phyloP scores from a whole-genome alignment of 2,113 vertebrate species.

The Hippocampus mohnikei region DNA sequence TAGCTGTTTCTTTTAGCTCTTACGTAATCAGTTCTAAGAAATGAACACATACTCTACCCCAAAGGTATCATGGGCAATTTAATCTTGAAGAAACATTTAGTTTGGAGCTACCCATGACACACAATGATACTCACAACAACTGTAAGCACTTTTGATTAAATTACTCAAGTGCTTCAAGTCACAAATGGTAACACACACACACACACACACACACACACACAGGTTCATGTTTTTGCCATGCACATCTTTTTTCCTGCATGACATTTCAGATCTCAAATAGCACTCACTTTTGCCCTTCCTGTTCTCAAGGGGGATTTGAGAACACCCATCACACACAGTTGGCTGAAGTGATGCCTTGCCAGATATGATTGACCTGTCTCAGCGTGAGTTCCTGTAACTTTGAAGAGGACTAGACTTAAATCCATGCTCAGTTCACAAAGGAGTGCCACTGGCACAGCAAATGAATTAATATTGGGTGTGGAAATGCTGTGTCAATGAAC shows the following conservation, averaged over 20 bases:
- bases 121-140: background rate
- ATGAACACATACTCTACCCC: background rate
- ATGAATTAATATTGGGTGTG: background rate
- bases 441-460: background rate
- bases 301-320: constrained; percentile 23
- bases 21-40: background rate
- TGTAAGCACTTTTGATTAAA: background rate
- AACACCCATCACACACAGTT: constrained; percentile 33
- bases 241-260: background rate
- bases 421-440: constrained; percentile 37
- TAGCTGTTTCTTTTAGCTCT: background rate
- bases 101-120: background rate
- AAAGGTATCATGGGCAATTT: background rate
- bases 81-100: background rate
- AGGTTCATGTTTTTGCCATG: background rate
- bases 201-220: background rate
- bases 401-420: constrained; percentile 36
- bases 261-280: constrained; percentile 23
- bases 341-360: constrained; percentile 45
- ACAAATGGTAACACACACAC: background rate
- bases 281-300: background rate
- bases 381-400: constrained; percentile 31
- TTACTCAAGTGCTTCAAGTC: background rate
- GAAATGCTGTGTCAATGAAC: background rate
- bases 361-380: constrained; percentile 48